Evolutionary conservation across 2,888 invertebrate genomes (phyloP).

Genomic region (Trissoscelio sp.): DNA sequence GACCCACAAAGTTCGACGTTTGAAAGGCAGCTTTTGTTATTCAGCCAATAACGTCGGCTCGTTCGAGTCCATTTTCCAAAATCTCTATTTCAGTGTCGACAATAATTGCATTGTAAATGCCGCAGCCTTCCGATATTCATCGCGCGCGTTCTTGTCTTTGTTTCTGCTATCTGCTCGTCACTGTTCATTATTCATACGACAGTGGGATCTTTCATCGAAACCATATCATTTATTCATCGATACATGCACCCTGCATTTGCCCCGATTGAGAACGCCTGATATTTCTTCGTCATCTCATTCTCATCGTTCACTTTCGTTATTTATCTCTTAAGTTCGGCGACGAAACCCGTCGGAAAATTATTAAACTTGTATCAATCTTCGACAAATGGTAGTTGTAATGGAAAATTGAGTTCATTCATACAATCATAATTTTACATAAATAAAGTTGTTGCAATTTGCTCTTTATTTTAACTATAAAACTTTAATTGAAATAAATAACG

Average conservation of each 20-base stretch:
- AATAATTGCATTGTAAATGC: slow-evolving; percentile 23
- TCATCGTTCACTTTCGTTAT: not conserved
- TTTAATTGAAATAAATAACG: no score
- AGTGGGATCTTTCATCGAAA: not conserved
- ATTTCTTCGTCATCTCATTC: not conserved
- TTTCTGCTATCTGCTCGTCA: slow-evolving; percentile 3
- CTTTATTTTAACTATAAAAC: no score
- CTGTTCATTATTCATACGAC: slow-evolving; percentile 28
- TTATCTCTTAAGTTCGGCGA: not conserved
- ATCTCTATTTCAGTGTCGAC: slow-evolving; percentile 4
- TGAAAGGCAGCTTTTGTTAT: slow-evolving; percentile 22
- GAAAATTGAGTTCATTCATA: no score
- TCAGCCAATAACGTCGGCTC: slow-evolving; percentile 22
- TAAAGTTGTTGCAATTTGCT: no score
- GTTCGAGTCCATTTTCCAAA: slow-evolving; percentile 17
- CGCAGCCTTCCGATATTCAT: not conserved
- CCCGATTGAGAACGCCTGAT: not conserved
- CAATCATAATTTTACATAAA: no score
- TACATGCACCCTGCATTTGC: not conserved
- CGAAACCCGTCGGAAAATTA: not conserved
- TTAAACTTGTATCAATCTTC: not conserved
- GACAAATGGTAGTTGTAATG: no score
- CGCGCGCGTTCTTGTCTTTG: slow-evolving; percentile 4
- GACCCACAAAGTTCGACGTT: slow-evolving; percentile 27
- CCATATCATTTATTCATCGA: slow-evolving; percentile 1